These are phyloP conservation scores for Stenoptilia bipunctidactyla DNA, from an alignment of 2,888 invertebrate species.

Conservation along the genomic window DNA sequence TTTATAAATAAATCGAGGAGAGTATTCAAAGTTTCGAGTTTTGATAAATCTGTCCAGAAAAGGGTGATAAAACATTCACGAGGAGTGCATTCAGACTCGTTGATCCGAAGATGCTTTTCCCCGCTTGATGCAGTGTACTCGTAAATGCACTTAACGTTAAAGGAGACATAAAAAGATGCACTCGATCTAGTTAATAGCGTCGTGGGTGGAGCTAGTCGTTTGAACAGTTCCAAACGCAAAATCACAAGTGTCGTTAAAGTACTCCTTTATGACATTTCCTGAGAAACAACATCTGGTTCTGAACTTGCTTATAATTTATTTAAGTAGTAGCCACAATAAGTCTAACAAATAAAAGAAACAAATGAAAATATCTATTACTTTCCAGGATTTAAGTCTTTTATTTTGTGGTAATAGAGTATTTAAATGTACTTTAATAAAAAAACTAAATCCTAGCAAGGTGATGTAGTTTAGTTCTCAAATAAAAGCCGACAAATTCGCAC, in stretches of 20 bases:
- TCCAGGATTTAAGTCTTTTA: too few relatives aligned
- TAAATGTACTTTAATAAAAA: too few relatives aligned
- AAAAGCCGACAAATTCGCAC: conserved; percentile 41
- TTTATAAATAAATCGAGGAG: conserved; percentile 19
- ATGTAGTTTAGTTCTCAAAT: too few relatives aligned
- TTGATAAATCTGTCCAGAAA: conserved; percentile 13
- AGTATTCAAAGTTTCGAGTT: conserved; percentile 17
- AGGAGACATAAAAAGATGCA: conserved; percentile 57
- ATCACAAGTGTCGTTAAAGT: conserved; percentile 1
- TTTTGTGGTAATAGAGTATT: too few relatives aligned
- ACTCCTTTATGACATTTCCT: conserved; percentile 1
- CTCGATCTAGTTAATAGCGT: conserved; percentile 52
- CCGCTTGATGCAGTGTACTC: conserved; percentile 41
- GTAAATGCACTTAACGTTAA: conserved; percentile 60
- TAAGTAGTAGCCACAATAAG: too few relatives aligned
- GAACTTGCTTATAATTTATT: too few relatives aligned
- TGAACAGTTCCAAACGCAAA: conserved; percentile 18
- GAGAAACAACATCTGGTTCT: background rate
- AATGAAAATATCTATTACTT: too few relatives aligned
- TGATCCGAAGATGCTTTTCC: conserved; percentile 20
- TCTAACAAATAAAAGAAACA: too few relatives aligned
- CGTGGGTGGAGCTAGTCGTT: conserved; percentile 37
- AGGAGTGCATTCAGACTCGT: conserved; percentile 33
- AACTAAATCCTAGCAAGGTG: too few relatives aligned
- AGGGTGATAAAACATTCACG: conserved; percentile 40